Percentiles rank a stretch among this genome's conserved stretches.
These are phyloP conservation scores for Blastomussa wellsi DNA, from an alignment of 92 coral and sea anemone species.

Conservation along the genomic window DNA sequence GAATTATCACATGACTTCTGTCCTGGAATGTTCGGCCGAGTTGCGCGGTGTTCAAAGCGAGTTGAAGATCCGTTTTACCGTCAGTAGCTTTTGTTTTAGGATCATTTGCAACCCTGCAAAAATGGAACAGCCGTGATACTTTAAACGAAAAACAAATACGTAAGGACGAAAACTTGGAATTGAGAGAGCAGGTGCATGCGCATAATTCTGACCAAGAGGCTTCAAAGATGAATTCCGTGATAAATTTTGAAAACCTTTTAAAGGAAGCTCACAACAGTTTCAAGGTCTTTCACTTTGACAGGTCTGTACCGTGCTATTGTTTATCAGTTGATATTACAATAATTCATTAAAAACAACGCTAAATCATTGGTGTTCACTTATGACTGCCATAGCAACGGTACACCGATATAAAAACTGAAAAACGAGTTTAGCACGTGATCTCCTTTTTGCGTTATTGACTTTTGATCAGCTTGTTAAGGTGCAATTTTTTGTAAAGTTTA, in stretches of 20 bases:
- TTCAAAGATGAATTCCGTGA: neutral
- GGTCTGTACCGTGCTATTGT: no score
- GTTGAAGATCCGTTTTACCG: conserved; percentile 27
- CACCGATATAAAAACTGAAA: no score
- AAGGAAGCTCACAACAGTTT: no score
- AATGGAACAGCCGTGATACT: neutral
- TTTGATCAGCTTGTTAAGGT: no score
- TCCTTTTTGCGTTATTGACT: no score
- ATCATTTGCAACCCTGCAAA: conserved; percentile 28
- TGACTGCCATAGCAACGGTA: no score
- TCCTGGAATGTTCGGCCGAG: conserved; percentile 50
- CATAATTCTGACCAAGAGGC: neutral
- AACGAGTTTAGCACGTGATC: no score
- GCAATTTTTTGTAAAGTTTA: no score
- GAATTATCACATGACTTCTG: conserved; percentile 50
- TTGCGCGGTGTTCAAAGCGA: conserved; percentile 44
- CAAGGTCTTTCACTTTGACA: no score
- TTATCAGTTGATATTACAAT: no score
- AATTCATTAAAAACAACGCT: no score
- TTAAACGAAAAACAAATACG: neutral
- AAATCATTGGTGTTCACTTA: no score
- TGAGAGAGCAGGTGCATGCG: neutral
- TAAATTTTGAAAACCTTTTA: neutral
- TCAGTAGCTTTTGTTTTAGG: conserved; percentile 43
- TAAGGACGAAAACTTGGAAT: neutral